Evolutionary conservation across 2,797 vertebrate genomes (phyloP), one percentile per base, ranked within the genome.

Genomic region (Megalops cyprinoides): DNA sequence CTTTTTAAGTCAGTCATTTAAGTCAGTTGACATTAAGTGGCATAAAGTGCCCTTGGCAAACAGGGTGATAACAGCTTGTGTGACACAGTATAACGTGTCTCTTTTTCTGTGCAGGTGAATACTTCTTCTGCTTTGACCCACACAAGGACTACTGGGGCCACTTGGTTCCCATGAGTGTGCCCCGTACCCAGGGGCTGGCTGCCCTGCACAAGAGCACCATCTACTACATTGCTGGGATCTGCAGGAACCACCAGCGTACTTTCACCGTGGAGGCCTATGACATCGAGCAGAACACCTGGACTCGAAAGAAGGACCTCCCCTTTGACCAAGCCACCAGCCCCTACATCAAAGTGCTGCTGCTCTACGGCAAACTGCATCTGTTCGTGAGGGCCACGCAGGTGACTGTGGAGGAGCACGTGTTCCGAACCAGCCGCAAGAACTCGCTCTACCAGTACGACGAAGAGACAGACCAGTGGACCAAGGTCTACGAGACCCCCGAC

Each of bases 391-490:
- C 97, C 87, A 99, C 98, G 58, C 98, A 98, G 94, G 98, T 99
- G 88, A 98, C 97, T 85, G 97, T 99, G 74, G 98, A 99, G 90
- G 97, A 99, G 80, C 97, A 97, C 0, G 96, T 99, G 88, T 99
- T 99, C 90, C 98, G 98, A 91, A 99, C 98, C 92, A 98, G 97
- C 95, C 97, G 98, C 84, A 99, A 99, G 94, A 99, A 99, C 94
- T 98, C 96, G 0, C 97, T 99, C 81, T 99, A 99, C 91, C 96
- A 97, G 86, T 99, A 99, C 0, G 94, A 99, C 0, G 96, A 98
- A 25, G 93, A 95, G 86, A 85, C 93, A 34, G 98, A 99, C 84
- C 82, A 93, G 4, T 99, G 98, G 98, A 94, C 95, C 87, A 99
- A 99, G 91, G 91, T 99, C 6, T 99, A 99, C 0, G 98, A 99